These are phyloP conservation scores for Eulemur rubriventer DNA, from an alignment of 2,797 vertebrate genomes.

Conservation along the genomic window DNA sequence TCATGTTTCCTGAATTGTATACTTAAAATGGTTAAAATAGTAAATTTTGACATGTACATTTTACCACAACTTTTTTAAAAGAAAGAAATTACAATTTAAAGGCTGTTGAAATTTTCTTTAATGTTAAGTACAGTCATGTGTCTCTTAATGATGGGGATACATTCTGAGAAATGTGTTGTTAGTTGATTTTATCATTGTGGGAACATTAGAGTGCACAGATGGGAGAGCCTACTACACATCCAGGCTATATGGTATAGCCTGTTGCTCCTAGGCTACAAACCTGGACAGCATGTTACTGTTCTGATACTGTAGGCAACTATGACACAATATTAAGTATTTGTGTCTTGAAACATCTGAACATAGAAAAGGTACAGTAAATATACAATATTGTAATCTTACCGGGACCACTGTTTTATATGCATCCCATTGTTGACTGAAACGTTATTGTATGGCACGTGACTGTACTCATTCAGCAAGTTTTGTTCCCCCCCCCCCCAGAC, in stretches of 20 bases:
- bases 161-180: neutral
- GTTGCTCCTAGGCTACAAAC: neutral
- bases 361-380: neutral
- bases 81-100: neutral
- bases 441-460: neutral
- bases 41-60: neutral
- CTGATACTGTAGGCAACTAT: neutral
- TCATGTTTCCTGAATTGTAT: neutral
- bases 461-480: neutral
- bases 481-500: too few relatives aligned
- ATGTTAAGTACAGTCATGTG: neutral
- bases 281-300: neutral
- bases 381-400: neutral
- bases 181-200: neutral
- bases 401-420: neutral
- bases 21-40: neutral
- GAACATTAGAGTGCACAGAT: neutral
- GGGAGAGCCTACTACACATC: neutral
- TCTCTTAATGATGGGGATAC: neutral
- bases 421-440: neutral
- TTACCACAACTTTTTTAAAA: neutral
- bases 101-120: neutral
- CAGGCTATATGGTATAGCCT: neutral
- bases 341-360: neutral
- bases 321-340: neutral